Conservation (phyloP, 2,888 invertebrate species). For the Dendrolimus pini region DNA sequence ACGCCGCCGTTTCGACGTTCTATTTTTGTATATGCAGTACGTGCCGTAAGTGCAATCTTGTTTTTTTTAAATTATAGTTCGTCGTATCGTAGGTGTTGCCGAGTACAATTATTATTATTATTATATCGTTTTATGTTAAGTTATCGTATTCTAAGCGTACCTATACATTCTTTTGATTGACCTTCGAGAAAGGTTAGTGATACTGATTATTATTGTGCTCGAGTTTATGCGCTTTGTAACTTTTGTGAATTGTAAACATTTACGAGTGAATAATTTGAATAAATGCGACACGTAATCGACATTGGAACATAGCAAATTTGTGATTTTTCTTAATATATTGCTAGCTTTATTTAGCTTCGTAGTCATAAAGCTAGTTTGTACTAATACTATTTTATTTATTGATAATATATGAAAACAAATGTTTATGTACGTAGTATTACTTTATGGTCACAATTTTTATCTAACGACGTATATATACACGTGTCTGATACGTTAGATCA, state of each 20-base stretch:
- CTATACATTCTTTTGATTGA: conserved; percentile 75
- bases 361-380: conserved; percentile 69
- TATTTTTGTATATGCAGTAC: conserved; percentile 30
- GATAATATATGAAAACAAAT: conserved; percentile 21
- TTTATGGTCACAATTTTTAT: conserved; percentile 52
- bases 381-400: conserved; percentile 53
- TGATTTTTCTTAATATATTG: conserved; percentile 64
- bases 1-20: conserved; percentile 42
- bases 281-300: conserved; percentile 53
- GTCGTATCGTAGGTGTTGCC: conserved; percentile 54
- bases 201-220: conserved; percentile 64
- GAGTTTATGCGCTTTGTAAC: conserved; percentile 53
- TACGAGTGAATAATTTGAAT: conserved; percentile 44
- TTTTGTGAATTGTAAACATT: conserved; percentile 44
- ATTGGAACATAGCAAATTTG: conserved; percentile 49
- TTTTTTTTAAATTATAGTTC: conserved; percentile 35
- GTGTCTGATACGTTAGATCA: conserved; percentile 11
- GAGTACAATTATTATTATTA: conserved; percentile 62
- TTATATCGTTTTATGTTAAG: conserved; percentile 60
- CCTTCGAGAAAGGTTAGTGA: conserved; percentile 76
- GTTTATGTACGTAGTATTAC: conserved; percentile 29
- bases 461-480: conserved; percentile 13
- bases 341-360: conserved; percentile 58
- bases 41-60: conserved; percentile 54
- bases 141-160: conserved; percentile 69